Base-by-base conservation (phyloP, 2,113 vertebrate genomes). In the Carassius auratus region DNA sequence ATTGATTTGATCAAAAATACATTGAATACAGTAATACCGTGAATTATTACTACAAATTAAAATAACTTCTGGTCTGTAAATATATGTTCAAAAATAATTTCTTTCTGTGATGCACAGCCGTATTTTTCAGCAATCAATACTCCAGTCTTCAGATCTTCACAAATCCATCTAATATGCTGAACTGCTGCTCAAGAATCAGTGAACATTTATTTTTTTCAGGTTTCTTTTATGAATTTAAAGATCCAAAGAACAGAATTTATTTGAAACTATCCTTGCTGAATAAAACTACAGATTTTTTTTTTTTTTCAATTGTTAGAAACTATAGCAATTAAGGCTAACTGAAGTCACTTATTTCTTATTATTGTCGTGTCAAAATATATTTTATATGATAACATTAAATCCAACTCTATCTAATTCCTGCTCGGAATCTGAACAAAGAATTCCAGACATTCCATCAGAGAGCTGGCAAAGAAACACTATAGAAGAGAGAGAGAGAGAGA, bases 401-500 rank as follows among this genome's bases (percentile, higher is more conserved):
- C n/a, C 10, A 26, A 50, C 12, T 30, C 85, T 50, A 15, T 42
- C 1, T 7, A 45, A 3, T 89, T 84, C 81, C 45, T 76, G 19
- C 33, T 93, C 91, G 92, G 80, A 91, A 92, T 91, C 91, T 92
- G 81, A 88, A 87, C 74, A 71, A 76, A 81, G 87, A 92, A 95
- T 95, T 94, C 93, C 92, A 87, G 57, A 89, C 93, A 94, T 95
- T 50, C 48, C 48, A 50, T 50, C 3, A 50, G 48, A 50, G 48
- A 50, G 2, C 89, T 84, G 83, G 38, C 26, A 79, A 15, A 42
- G 92, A 93, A 94, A 94, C 90, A 86, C 86, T 84, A 93, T 82
- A 90, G 91, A 87, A 13, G 21, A 52, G 30, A 74, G 38, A 23
- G 48, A 33, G 55, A 21, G 13, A 26, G 19, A 3, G 48, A 50